Conservation (phyloP, 1,140 invertebrate genomes). For the Neelides sp. region DNA sequence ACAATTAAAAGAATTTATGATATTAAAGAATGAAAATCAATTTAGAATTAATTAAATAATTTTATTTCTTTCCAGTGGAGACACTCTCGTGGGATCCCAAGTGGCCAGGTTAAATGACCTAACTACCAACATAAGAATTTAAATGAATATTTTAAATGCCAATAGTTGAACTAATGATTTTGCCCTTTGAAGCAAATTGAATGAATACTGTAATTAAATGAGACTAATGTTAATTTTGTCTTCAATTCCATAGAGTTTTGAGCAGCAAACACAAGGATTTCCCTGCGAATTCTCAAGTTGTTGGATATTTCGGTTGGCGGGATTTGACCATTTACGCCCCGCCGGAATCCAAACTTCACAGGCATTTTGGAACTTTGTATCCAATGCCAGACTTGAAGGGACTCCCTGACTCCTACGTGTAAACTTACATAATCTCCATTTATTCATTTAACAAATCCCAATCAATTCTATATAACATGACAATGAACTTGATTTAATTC, state of each 20-base stretch:
- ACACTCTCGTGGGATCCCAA: not conserved
- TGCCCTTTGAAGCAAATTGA: too few species aligned
- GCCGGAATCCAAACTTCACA: not conserved
- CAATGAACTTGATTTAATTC: not conserved
- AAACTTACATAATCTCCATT: too few species aligned
- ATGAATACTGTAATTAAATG: too few species aligned
- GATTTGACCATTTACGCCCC: constrained; percentile 38
- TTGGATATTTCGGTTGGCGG: constrained; percentile 48
- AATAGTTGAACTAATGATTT: too few species aligned
- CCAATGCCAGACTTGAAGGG: constrained; percentile 21
- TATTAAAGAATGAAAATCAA: too few species aligned
- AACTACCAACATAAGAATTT: too few species aligned
- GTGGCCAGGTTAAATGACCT: constrained; percentile 8
- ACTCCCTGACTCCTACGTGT: constrained; percentile 8
- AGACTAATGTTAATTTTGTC: too few species aligned
- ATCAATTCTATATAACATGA: not conserved
- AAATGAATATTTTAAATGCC: too few species aligned
- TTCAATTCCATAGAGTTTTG: constrained; percentile 34
- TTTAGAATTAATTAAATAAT: too few species aligned
- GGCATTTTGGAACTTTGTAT: constrained; percentile 3
- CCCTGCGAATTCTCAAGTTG: constrained; percentile 45
- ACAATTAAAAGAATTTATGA: too few species aligned
- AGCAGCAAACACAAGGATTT: constrained; percentile 48
- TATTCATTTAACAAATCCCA: not conserved
- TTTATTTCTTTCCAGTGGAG: too few species aligned